A percentile compares a stretch with the other conserved stretches of the same genome.
phyloP scores from a whole-genome alignment of 2,113 vertebrate genomes.

The Osmerus mordax region DNA sequence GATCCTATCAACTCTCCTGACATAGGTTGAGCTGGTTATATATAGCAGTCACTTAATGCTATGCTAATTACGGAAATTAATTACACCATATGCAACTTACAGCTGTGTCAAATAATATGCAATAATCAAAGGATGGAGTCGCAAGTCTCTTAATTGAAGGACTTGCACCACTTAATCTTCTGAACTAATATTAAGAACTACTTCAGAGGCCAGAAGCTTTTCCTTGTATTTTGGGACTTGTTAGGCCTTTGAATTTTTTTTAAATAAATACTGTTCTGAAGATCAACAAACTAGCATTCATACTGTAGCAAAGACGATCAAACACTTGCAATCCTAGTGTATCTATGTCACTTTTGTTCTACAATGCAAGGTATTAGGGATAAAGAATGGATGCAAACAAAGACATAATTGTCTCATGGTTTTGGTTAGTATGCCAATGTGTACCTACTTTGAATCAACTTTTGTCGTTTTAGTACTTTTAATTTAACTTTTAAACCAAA shows the following conservation, averaged over 20 bases:
- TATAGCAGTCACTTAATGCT: conserved; percentile 57
- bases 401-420: conserved; percentile 35
- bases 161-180: conserved; percentile 53
- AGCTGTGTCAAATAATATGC: conserved; percentile 57
- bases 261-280: conserved; percentile 8
- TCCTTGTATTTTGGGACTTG: conserved; percentile 26
- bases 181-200: conserved; percentile 36
- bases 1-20: conserved; percentile 53
- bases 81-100: conserved; percentile 55
- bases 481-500: conserved; percentile 28
- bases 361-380: conserved; percentile 7
- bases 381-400: conserved; percentile 35
- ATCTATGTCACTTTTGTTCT: conserved; percentile 3
- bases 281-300: conserved; percentile 27
- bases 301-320: conserved; percentile 23
- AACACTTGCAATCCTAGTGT: conserved; percentile 1
- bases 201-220: conserved; percentile 36
- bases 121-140: conserved; percentile 57
- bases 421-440: conserved; percentile 26
- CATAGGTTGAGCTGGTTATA: conserved; percentile 46
- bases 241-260: conserved; percentile 25
- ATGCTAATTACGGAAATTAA: conserved; percentile 68
- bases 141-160: conserved; percentile 52
- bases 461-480: conserved; percentile 34
- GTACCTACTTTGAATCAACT: conserved; percentile 30